These are phyloP conservation scores for Centroberyx gerrardi DNA, from an alignment of 2,797 vertebrate species.

Conservation along the genomic window DNA sequence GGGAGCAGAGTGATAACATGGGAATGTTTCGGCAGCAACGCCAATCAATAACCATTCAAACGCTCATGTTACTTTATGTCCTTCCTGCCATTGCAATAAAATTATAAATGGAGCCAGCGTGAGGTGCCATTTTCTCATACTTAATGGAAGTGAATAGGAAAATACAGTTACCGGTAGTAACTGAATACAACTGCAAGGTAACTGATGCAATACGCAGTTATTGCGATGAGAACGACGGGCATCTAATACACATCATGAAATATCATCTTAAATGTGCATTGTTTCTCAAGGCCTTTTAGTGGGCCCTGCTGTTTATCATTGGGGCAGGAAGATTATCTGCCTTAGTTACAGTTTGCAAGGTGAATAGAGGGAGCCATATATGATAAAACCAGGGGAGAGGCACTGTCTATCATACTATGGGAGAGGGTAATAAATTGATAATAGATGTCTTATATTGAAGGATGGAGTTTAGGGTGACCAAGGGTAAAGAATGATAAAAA, in stretches of 20 bases:
- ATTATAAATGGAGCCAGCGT: background rate
- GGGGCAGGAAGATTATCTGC: conserved; percentile 18
- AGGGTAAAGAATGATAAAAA: conserved; percentile 34
- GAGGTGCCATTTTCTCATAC: background rate
- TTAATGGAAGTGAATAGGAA: background rate
- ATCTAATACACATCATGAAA: background rate
- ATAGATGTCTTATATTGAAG: conserved; percentile 35
- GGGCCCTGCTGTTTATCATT: background rate
- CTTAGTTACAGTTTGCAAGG: conserved; percentile 14
- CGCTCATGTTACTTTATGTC: background rate
- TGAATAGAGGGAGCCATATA: conserved; percentile 25
- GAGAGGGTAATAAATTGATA: conserved; percentile 36
- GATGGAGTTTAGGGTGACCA: conserved; percentile 61
- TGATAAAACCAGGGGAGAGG: conserved; percentile 42
- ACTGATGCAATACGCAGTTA: background rate
- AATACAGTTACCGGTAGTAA: background rate
- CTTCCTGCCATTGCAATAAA: background rate
- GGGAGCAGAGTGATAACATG: background rate
- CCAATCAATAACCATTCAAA: background rate
- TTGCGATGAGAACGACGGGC: background rate
- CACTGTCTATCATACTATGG: conserved; percentile 45
- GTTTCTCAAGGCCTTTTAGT: background rate
- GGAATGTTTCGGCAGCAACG: background rate
- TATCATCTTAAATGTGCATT: background rate
- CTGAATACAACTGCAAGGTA: background rate